These are phyloP conservation scores for Cyclopterus lumpus DNA, from an alignment of 2,797 vertebrate species.

Conservation along the genomic window DNA sequence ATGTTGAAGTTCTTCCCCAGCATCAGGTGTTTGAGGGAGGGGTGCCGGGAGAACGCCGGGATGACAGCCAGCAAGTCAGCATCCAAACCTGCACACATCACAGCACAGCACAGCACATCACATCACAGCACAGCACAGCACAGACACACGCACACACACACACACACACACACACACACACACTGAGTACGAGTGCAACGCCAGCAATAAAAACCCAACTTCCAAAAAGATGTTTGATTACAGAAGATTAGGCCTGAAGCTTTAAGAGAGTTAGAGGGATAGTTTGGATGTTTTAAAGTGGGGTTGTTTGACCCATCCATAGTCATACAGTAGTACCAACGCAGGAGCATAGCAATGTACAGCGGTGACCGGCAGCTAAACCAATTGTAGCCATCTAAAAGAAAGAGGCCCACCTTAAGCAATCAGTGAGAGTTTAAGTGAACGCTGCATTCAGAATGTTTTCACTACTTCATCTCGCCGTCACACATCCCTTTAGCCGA, in stretches of 20 bases:
- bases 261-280: background rate
- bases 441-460: background rate
- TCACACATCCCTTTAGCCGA: background rate
- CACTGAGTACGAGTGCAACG: conserved; percentile 11
- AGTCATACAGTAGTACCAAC: background rate
- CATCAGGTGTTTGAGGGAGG: conserved; percentile 91
- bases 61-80: conserved; percentile 88
- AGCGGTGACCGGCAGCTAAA: background rate
- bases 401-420: background rate
- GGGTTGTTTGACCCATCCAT: background rate
- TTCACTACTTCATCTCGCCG: background rate
- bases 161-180: background rate
- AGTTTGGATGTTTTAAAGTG: background rate
- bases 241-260: conserved; percentile 4
- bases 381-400: background rate
- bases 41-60: conserved; percentile 88
- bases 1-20: conserved; percentile 94
- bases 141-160: background rate
- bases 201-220: conserved; percentile 18
- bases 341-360: background rate
- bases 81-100: conserved; percentile 85
- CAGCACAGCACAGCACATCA: background rate
- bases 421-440: background rate
- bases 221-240: conserved; percentile 33
- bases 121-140: background rate